Evolutionary conservation across 2,888 invertebrate species (phyloP).

Genomic region (Limenitis camilla): DNA sequence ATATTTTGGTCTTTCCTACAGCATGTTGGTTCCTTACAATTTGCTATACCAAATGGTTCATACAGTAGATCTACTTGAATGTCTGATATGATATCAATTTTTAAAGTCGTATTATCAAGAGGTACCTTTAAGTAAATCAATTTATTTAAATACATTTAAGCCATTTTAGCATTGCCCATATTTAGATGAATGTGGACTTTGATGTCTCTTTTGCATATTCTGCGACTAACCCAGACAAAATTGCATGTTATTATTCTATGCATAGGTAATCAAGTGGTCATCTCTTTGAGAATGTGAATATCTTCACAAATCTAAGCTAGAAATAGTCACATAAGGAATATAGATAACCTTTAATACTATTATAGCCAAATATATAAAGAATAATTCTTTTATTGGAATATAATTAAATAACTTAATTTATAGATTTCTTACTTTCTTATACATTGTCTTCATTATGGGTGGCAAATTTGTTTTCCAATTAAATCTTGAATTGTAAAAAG

Average conservation of each 20-base stretch:
- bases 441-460: too few species aligned
- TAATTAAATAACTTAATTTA: too few species aligned
- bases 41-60: constrained; percentile 76
- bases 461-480: constrained; percentile 68
- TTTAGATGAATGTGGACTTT: too few species aligned
- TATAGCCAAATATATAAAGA: too few species aligned
- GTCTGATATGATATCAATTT: constrained; percentile 81
- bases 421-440: too few species aligned
- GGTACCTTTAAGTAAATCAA: constrained; percentile 21
- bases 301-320: too few species aligned
- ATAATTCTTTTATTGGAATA: too few species aligned
- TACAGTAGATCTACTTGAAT: constrained; percentile 87
- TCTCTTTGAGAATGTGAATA: background rate
- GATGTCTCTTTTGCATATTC: too few species aligned
- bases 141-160: background rate
- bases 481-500: constrained; percentile 51
- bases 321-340: too few species aligned
- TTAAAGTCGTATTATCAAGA: constrained; percentile 38
- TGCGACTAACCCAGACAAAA: too few species aligned
- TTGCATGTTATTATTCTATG: background rate
- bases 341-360: too few species aligned
- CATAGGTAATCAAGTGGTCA: background rate
- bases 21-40: constrained; percentile 84
- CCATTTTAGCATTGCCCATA: too few species aligned
- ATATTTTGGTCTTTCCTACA: constrained; percentile 73